Evolutionary conservation across 2,888 invertebrate species (phyloP).

Genomic region (Ectropis crepuscularia): DNA sequence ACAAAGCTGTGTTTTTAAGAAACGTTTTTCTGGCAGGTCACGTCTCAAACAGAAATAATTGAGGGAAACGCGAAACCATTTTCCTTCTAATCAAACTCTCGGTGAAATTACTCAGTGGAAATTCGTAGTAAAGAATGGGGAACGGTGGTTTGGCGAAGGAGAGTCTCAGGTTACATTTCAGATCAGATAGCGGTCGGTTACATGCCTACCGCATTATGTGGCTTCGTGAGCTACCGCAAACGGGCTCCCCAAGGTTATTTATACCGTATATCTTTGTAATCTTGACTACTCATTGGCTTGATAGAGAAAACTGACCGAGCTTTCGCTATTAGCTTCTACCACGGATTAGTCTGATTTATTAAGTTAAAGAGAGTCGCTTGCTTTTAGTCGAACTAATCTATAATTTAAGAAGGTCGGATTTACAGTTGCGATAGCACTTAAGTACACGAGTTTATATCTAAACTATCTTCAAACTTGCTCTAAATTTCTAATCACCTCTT

Average conservation of each 20-base stretch:
- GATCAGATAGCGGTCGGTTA: constrained; percentile 64
- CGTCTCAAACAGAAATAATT: constrained; percentile 35
- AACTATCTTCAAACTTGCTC: constrained; percentile 16
- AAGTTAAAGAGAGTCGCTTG: constrained; percentile 12
- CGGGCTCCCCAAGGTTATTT: constrained; percentile 46
- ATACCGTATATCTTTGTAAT: constrained; percentile 25
- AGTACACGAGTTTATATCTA: background rate
- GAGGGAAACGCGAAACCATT: constrained; percentile 38
- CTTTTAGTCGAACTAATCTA: constrained; percentile 7
- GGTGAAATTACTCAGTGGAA: constrained; percentile 34
- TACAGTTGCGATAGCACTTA: background rate
- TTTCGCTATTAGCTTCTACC: constrained; percentile 14
- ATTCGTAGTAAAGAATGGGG: constrained; percentile 37
- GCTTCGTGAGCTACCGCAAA: constrained; percentile 71
- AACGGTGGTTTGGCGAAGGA: constrained; percentile 37
- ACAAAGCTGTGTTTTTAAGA: constrained; percentile 24
- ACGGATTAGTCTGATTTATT: constrained; percentile 12
- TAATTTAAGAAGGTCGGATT: constrained; percentile 4
- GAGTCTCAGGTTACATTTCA: constrained; percentile 70
- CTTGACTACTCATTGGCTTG: constrained; percentile 27
- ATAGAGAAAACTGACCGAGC: constrained; percentile 25
- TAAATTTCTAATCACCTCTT: constrained; percentile 18
- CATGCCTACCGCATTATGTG: constrained; percentile 69
- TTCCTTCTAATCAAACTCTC: constrained; percentile 40
- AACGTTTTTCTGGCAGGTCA: constrained; percentile 25